Evolutionary conservation across 2,797 vertebrate genomes (phyloP).

Genomic region (Cryptoblepharus egeriae): DNA sequence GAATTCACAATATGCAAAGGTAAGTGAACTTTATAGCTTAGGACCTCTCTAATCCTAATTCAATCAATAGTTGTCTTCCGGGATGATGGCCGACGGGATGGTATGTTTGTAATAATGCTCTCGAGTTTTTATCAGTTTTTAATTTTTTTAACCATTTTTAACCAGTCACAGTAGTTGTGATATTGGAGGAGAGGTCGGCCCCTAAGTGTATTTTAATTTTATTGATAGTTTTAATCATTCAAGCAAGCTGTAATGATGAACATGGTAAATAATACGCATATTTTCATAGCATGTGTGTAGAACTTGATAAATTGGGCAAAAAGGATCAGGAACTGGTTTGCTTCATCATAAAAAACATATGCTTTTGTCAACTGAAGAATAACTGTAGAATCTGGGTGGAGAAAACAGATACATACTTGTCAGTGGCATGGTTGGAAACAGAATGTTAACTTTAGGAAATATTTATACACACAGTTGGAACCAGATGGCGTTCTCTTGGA

Average conservation of each 20-base stretch:
- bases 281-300: neutral
- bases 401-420: neutral
- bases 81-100: too few relatives aligned
- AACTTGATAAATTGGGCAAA: neutral
- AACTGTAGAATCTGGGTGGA: neutral
- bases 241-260: neutral
- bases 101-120: too few relatives aligned
- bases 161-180: too few relatives aligned
- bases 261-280: neutral
- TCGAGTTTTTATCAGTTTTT: too few relatives aligned
- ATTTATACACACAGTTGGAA: slow-evolving; percentile 3
- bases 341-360: slow-evolving; percentile 1
- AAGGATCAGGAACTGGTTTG: neutral
- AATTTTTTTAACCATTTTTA: too few relatives aligned
- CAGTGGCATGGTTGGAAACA: neutral
- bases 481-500: slow-evolving; percentile 15
- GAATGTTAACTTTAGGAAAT: slow-evolving; percentile 1
- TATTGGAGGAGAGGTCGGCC: too few relatives aligned
- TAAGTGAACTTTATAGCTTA: too few relatives aligned
- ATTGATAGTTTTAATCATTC: neutral
- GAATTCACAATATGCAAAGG: too few relatives aligned
- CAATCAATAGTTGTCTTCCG: too few relatives aligned
- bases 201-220: neutral
- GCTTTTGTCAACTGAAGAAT: neutral
- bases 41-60: too few relatives aligned